Base-by-base conservation (phyloP, 2,888 invertebrate genomes). In the Carabus problematicus region DNA sequence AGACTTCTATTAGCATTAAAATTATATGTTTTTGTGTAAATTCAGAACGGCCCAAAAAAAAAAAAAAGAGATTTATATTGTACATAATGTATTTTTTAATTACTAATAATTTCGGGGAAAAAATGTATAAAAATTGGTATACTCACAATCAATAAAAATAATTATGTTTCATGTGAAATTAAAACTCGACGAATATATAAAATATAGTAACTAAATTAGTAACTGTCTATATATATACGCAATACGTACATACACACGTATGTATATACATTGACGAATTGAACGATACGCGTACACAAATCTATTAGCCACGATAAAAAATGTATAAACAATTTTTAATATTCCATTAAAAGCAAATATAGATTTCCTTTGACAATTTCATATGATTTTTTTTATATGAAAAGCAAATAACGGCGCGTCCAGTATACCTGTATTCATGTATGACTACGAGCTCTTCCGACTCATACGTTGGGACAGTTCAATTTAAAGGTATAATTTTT, bases 401-500 rank as follows among this genome's bases (percentile, higher is more conserved):
- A 73, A 72, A 72, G 74, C 76, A 75, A 75, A 76, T 52, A 52
- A 49, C 29, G 29, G 3, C 1, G 18, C 49, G 1, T 14, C n/a
- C 49, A 49, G 49, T 16, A 12, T 16, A 12, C 12, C 49, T n/a
- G 49, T 16, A 12, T n/a, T 7, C 2, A 12, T n/a, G n/a, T n/a
- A 47, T 12, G 16, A 52, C 14, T n/a, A 19, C 52, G 52, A 47
- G 6, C 29, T 29, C 29, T 29, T 29, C 29, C 29, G 6, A 29
- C 29, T 29, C 29, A 29, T 29, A 29, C 6, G 29, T 76, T 77
- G 76, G 78, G 79, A 77, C 78, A 79, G 80, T 79, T 79, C 80
- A 80, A 80, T 80, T 80, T 77, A 72, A 78, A 80, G 80, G 49
- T 78, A 79, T 80, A 80, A 80, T 79, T 80, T 79, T 74, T 75